Evolutionary conservation across 2,888 invertebrate species (phyloP).

Genomic region (Corythucha ciliata): DNA sequence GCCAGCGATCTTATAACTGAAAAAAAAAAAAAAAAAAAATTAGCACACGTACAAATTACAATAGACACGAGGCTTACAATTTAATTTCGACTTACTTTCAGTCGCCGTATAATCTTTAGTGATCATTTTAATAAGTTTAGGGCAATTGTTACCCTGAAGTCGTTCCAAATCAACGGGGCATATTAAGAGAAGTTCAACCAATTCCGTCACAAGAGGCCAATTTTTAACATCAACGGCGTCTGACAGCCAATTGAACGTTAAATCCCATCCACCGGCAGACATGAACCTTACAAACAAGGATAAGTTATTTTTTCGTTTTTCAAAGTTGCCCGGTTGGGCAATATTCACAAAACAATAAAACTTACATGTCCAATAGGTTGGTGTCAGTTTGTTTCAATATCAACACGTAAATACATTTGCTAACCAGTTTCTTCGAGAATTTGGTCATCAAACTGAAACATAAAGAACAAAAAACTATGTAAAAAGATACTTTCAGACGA

Average conservation of each 20-base stretch:
- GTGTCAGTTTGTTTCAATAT: conserved; percentile 79
- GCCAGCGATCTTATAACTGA: conserved; percentile 69
- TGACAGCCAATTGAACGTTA: conserved; percentile 82
- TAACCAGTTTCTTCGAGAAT: conserved; percentile 88
- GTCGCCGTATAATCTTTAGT: conserved; percentile 68
- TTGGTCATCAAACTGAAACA: conserved; percentile 84
- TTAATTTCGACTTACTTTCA: conserved; percentile 54
- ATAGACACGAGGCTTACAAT: not conserved
- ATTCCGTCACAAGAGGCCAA: conserved; percentile 76
- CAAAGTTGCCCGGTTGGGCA: not conserved
- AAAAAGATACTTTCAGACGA: too few species aligned
- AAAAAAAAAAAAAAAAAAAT: conserved; percentile 38
- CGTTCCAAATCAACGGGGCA: conserved; percentile 87
- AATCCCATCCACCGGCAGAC: conserved; percentile 83
- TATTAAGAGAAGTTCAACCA: conserved; percentile 70
- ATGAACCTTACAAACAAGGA: conserved; percentile 55
- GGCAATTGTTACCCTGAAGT: conserved; percentile 82
- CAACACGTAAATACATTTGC: conserved; percentile 89
- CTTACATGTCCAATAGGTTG: conserved; percentile 67
- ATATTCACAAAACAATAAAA: conserved; percentile 33
- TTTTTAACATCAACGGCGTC: conserved; percentile 76
- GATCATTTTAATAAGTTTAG: conserved; percentile 80
- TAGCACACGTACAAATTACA: not conserved
- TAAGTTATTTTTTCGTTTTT: not conserved
- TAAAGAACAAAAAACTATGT: too few species aligned